phyloP scores from a whole-genome alignment of 2,113 vertebrate genomes.

The Crotalus horridus region DNA sequence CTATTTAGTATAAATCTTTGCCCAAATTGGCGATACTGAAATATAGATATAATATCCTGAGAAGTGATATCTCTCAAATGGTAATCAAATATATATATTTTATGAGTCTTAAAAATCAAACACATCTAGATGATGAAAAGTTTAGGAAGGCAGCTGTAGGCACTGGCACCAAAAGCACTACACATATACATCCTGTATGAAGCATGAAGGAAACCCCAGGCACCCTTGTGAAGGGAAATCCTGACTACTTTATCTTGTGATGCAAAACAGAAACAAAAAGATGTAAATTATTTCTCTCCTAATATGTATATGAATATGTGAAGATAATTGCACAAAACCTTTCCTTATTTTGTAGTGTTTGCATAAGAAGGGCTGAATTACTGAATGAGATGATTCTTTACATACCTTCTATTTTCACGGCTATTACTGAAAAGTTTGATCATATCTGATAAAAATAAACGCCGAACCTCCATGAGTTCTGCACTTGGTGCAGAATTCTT shows the following conservation, averaged over 20 bases:
- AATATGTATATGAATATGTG: not conserved
- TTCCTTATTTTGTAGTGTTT: not conserved
- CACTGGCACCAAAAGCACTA: not conserved
- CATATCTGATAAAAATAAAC: slow-evolving; percentile 98
- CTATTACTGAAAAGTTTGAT: slow-evolving; percentile 99
- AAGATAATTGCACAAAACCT: not conserved
- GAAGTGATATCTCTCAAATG: not conserved
- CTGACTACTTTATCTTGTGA: not conserved
- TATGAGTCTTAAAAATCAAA: not conserved
- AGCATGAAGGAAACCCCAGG: not conserved
- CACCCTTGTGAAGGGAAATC: not conserved
- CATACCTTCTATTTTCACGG: slow-evolving; percentile 94
- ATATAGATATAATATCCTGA: not conserved
- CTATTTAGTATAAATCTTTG: not conserved
- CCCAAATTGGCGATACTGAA: not conserved
- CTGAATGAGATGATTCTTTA: not conserved
- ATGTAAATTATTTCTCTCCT: not conserved
- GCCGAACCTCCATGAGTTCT: slow-evolving; percentile 98
- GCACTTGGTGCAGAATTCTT: slow-evolving; percentile 94
- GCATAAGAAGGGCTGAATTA: not conserved
- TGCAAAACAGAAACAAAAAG: not conserved
- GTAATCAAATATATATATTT: not conserved
- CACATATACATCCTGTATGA: not conserved
- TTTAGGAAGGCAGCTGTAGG: not conserved
- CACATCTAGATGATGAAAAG: not conserved